Conservation (phyloP, 2,888 invertebrate species). For the Trachelus troglodyta region DNA sequence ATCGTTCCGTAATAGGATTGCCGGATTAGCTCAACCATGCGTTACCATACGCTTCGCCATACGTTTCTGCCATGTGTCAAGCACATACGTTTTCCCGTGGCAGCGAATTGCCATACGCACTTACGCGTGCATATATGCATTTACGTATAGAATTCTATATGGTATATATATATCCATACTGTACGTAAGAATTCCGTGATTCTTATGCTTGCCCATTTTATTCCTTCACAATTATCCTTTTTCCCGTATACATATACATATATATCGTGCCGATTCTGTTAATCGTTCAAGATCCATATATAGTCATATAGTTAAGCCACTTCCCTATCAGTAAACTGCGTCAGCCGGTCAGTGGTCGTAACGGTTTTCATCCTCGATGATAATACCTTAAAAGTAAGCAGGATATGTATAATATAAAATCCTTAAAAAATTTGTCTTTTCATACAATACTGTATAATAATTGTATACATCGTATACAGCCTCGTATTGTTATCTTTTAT, state of each 20-base stretch:
- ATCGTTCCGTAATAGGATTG: constrained; percentile 46
- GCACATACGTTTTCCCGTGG: constrained; percentile 14
- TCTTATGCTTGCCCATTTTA: not conserved
- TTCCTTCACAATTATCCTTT: constrained; percentile 40
- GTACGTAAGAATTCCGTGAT: not conserved
- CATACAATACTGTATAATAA: not conserved
- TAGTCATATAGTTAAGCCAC: constrained; percentile 39
- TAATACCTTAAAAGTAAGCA: constrained; percentile 46
- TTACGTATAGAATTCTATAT: not conserved
- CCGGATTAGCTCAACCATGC: constrained; percentile 39
- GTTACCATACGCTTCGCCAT: not conserved
- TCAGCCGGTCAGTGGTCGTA: constrained; percentile 38
- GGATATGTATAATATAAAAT: not conserved
- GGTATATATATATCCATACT: not conserved
- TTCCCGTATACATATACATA: constrained; percentile 13
- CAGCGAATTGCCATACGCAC: constrained; percentile 32
- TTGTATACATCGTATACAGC: not conserved
- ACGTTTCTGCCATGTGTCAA: not conserved
- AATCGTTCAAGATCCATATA: constrained; percentile 50
- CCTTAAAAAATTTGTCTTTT: not conserved
- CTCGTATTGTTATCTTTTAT: too few relatives aligned
- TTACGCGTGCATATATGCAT: not conserved
- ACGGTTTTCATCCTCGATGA: constrained; percentile 41
- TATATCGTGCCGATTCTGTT: constrained; percentile 39
- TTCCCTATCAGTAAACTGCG: constrained; percentile 25